Conservation (phyloP, 1,140 invertebrate genomes). For the Zophobas atratus region DNA sequence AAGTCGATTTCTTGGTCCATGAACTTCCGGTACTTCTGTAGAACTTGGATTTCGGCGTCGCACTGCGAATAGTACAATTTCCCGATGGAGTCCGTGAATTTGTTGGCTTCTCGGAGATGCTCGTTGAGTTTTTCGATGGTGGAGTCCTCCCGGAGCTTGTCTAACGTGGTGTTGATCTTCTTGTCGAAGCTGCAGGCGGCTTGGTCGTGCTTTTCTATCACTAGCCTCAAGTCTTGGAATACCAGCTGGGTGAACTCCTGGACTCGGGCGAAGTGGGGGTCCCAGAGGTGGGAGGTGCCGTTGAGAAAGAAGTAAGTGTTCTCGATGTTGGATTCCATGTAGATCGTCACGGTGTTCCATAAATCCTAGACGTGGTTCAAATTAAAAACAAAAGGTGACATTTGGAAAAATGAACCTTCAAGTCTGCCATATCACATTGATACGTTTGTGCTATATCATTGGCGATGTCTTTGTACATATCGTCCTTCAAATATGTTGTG, state of each 20-base stretch:
- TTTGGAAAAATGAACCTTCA: not conserved
- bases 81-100: constrained; percentile 45
- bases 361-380: constrained; percentile 4
- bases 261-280: constrained; percentile 53
- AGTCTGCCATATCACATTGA: not conserved
- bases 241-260: constrained; percentile 46
- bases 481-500: constrained; percentile 32
- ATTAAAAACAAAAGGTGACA: not conserved
- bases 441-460: constrained; percentile 35
- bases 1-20: constrained; percentile 50
- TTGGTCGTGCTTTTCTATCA: constrained; percentile 43
- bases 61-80: constrained; percentile 50
- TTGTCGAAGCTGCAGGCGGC: constrained; percentile 30
- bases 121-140: constrained; percentile 45
- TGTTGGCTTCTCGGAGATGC: constrained; percentile 44
- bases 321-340: constrained; percentile 41
- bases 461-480: constrained; percentile 40
- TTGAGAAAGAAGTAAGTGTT: constrained; percentile 50
- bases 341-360: not conserved
- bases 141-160: constrained; percentile 52
- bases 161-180: constrained; percentile 51
- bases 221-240: constrained; percentile 51
- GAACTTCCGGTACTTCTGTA: constrained; percentile 50
- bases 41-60: constrained; percentile 41
- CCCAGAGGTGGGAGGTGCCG: constrained; percentile 45